A percentile compares a stretch with the other conserved stretches of the same genome.
These are phyloP conservation scores for Drosophila macrothrix DNA, from an alignment of 2,888 invertebrate genomes.

Conservation along the genomic window DNA sequence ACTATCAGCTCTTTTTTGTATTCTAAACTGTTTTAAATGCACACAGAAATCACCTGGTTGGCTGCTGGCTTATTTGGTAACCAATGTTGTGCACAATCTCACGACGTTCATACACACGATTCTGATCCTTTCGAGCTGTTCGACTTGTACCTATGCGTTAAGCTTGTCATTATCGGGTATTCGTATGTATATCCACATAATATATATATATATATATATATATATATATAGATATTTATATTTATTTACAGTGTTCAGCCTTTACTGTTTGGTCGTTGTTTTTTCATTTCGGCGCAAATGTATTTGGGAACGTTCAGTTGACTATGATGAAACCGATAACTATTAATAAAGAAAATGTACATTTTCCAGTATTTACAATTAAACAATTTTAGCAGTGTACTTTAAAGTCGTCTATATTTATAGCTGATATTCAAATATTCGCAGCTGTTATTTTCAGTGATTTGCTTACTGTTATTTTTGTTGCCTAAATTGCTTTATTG, in stretches of 20 bases:
- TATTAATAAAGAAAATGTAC: neutral
- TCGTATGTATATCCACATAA: neutral
- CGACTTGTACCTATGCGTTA: conserved; percentile 4
- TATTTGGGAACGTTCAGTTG: conserved; percentile 10
- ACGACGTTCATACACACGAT: neutral
- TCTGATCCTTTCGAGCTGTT: conserved; percentile 1
- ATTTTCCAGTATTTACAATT: neutral
- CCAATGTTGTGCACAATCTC: conserved; percentile 30
- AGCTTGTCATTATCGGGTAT: neutral
- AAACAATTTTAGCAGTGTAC: conserved; percentile 18
- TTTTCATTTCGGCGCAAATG: conserved; percentile 25
- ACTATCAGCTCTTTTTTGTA: neutral
- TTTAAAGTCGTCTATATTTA: conserved; percentile 1
- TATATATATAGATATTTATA: neutral
- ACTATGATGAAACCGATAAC: conserved; percentile 14
- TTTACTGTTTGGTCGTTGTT: conserved; percentile 46
- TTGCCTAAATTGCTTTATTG: conserved; percentile 35
- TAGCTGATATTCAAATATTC: conserved; percentile 19
- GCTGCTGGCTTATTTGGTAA: conserved; percentile 27
- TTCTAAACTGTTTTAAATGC: neutral
- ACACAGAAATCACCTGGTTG: conserved; percentile 37
- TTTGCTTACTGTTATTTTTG: conserved; percentile 23
- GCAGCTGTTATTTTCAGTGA: conserved; percentile 51
- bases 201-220: neutral
- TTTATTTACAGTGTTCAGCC: conserved; percentile 35